These are phyloP conservation scores for Anthoscopus minutus DNA, from an alignment of 2,113 vertebrate genomes.

Conservation along the genomic window DNA sequence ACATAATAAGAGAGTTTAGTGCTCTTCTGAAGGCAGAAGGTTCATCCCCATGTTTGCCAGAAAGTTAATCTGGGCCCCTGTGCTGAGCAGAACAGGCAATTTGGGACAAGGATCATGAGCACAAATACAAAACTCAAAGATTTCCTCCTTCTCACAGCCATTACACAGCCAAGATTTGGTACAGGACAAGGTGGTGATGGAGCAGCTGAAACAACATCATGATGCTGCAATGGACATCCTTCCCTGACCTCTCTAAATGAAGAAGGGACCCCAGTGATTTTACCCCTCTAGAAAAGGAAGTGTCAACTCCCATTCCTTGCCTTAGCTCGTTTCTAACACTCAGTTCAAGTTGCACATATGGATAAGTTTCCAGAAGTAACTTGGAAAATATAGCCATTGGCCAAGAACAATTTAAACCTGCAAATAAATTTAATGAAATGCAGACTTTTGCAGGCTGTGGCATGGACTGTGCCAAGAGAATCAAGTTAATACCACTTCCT, in stretches of 20 bases:
- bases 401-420: constrained; percentile 53
- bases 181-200: not conserved
- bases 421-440: constrained; percentile 30
- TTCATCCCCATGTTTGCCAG: not conserved
- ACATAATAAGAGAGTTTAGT: not conserved
- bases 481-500: constrained; percentile 40
- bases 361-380: not conserved
- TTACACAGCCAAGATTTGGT: not conserved
- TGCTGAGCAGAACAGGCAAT: not conserved
- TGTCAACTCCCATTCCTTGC: not conserved
- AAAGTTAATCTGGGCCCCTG: not conserved
- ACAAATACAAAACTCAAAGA: not conserved
- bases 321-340: not conserved
- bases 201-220: not conserved
- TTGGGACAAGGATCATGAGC: not conserved
- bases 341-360: not conserved
- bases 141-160: not conserved
- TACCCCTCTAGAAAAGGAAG: not conserved
- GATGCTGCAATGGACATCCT: not conserved
- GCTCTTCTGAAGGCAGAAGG: not conserved
- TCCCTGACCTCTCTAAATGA: accelerated
- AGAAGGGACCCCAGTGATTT: not conserved
- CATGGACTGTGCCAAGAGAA: constrained; percentile 32
- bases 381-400: not conserved
- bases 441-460: constrained; percentile 19